Percentiles rank a stretch among this genome's conserved stretches.
Evolutionary conservation across 2,888 invertebrate species (phyloP).

Genomic region (Epinotia bilunana): DNA sequence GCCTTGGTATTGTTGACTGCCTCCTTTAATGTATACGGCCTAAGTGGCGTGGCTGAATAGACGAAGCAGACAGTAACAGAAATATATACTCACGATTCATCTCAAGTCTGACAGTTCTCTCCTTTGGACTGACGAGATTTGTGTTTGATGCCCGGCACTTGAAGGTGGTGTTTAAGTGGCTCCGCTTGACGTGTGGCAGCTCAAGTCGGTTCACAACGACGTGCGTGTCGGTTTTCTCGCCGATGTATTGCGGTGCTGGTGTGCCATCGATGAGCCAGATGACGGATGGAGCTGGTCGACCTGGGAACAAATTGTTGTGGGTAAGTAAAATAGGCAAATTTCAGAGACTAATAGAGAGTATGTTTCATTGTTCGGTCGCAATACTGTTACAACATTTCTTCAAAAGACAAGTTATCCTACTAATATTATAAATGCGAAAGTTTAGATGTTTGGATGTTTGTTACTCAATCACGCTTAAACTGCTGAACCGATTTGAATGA

Average conservation of each 20-base stretch:
- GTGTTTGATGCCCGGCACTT: constrained; percentile 95
- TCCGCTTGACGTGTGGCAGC: constrained; percentile 88
- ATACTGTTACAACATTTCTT: too few relatives aligned
- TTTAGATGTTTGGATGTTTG: too few relatives aligned
- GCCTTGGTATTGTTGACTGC: too few relatives aligned
- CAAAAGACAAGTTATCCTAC: too few relatives aligned
- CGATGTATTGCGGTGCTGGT: constrained; percentile 88
- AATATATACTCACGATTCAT: constrained; percentile 89
- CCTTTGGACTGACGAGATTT: constrained; percentile 92
- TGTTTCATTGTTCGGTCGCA: too few relatives aligned
- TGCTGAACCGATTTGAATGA: too few relatives aligned
- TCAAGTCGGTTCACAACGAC: constrained; percentile 92
- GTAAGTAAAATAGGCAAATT: neutral
- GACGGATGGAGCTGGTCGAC: constrained; percentile 93
- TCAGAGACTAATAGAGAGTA: too few relatives aligned
- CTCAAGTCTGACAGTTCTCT: constrained; percentile 92
- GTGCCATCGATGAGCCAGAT: constrained; percentile 92
- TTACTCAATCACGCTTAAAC: too few relatives aligned
- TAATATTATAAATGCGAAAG: too few relatives aligned
- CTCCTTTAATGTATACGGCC: too few relatives aligned
- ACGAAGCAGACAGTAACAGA: neutral
- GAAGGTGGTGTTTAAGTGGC: constrained; percentile 93
- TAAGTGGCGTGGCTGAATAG: too few relatives aligned
- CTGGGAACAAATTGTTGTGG: constrained; percentile 69
- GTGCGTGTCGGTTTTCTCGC: constrained; percentile 88